Conservation (phyloP, 2,113 vertebrate species). For the Nyctereutes procyonoides region DNA sequence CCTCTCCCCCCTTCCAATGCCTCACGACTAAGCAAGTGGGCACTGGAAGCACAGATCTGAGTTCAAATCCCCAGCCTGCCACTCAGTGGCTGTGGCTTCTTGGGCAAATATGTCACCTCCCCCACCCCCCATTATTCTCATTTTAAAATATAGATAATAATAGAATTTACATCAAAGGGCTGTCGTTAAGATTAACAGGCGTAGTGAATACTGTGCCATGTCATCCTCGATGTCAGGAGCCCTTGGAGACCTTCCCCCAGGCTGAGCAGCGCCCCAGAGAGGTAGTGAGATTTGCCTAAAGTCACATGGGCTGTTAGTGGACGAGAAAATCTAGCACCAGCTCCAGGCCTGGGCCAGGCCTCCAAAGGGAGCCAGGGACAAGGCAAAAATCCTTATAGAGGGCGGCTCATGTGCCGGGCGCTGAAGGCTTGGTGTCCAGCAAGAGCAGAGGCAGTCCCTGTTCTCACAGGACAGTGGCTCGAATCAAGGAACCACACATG, state of each 20-base stretch:
- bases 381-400: fast-evolving
- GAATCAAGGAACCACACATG: fast-evolving
- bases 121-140: neutral
- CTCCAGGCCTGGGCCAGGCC: neutral
- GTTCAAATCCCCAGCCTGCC: neutral
- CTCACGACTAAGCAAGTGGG: neutral
- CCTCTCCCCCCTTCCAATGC: fast-evolving
- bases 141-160: slow-evolving; percentile 64
- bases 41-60: neutral
- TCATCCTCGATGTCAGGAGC: neutral
- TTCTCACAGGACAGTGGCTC: neutral
- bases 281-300: neutral
- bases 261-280: neutral
- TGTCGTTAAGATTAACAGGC: slow-evolving; percentile 54
- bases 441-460: neutral
- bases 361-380: neutral
- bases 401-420: fast-evolving
- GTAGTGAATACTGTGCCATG: neutral
- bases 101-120: slow-evolving; percentile 48
- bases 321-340: neutral
- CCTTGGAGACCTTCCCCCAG: neutral
- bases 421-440: neutral
- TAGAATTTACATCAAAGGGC: slow-evolving; percentile 61
- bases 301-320: neutral
- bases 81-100: slow-evolving; percentile 10